A percentile compares a stretch with the other conserved stretches of the same genome.
These are phyloP conservation scores for Sander vitreus DNA, from an alignment of 2,113 vertebrate genomes.

Conservation along the genomic window DNA sequence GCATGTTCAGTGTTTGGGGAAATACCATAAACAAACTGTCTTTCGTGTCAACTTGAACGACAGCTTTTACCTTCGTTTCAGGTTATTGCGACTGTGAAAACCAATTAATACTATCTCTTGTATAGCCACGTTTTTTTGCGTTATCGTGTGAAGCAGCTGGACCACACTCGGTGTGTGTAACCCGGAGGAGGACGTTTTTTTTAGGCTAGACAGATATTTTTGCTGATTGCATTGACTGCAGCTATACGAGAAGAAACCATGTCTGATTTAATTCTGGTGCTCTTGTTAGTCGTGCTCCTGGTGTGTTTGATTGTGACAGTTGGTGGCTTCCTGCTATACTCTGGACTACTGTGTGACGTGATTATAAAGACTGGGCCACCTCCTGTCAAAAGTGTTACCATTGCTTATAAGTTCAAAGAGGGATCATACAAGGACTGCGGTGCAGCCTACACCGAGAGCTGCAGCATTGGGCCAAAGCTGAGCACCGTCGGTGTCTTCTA, in stretches of 20 bases:
- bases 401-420: conserved; percentile 94
- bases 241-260: conserved; percentile 70
- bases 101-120: neutral
- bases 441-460: conserved; percentile 90
- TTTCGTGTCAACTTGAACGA: conserved; percentile 28
- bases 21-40: conserved; percentile 67
- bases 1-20: conserved; percentile 78
- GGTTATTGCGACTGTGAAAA: neutral
- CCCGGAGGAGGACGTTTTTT: conserved; percentile 31
- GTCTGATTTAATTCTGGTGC: conserved; percentile 90
- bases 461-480: conserved; percentile 92
- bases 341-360: conserved; percentile 90
- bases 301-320: conserved; percentile 88
- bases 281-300: conserved; percentile 85
- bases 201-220: conserved; percentile 18
- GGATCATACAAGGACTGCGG: conserved; percentile 90
- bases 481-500: conserved; percentile 91
- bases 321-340: conserved; percentile 88
- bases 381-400: conserved; percentile 87
- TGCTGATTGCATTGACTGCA: conserved; percentile 8
- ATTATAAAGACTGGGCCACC: conserved; percentile 91
- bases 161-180: conserved; percentile 8
- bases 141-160: neutral
- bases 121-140: neutral
- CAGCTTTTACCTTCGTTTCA: conserved; percentile 8